phyloP scores from a whole-genome alignment of 2,888 invertebrate genomes.

The Ischnus inquisitorius region DNA sequence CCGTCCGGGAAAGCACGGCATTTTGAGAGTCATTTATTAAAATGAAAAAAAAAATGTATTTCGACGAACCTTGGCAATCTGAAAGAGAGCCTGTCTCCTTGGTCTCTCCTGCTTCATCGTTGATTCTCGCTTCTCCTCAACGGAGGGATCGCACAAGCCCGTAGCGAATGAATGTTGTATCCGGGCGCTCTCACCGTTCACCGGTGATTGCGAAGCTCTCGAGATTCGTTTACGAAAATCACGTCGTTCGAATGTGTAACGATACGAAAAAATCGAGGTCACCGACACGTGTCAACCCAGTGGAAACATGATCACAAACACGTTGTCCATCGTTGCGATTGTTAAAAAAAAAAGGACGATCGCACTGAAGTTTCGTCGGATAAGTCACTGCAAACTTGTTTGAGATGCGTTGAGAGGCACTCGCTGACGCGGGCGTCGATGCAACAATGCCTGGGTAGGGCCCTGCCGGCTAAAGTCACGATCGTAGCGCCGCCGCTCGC shows the following conservation, averaged over 20 bases:
- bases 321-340: constrained; percentile 56
- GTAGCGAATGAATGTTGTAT: constrained; percentile 38
- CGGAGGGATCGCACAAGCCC: constrained; percentile 9
- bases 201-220: constrained; percentile 14
- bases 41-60: constrained; percentile 36
- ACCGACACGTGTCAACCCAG: constrained; percentile 51
- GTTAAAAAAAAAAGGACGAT: constrained; percentile 9
- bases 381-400: constrained; percentile 45
- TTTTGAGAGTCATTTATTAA: neutral
- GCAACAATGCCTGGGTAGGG: constrained; percentile 83
- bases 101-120: constrained; percentile 83
- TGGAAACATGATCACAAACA: constrained; percentile 50
- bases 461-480: constrained; percentile 77
- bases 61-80: constrained; percentile 90
- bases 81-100: constrained; percentile 88
- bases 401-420: constrained; percentile 73
- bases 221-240: constrained; percentile 4
- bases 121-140: constrained; percentile 3
- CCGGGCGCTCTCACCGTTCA: constrained; percentile 55
- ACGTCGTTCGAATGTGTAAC: constrained; percentile 7
- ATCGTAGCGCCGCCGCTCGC: constrained; percentile 79
- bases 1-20: neutral
- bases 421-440: constrained; percentile 82
- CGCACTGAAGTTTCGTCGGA: neutral
- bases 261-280: constrained; percentile 27